Conservation (phyloP, 1,140 invertebrate genomes). For the Drosophila pandora region DNA sequence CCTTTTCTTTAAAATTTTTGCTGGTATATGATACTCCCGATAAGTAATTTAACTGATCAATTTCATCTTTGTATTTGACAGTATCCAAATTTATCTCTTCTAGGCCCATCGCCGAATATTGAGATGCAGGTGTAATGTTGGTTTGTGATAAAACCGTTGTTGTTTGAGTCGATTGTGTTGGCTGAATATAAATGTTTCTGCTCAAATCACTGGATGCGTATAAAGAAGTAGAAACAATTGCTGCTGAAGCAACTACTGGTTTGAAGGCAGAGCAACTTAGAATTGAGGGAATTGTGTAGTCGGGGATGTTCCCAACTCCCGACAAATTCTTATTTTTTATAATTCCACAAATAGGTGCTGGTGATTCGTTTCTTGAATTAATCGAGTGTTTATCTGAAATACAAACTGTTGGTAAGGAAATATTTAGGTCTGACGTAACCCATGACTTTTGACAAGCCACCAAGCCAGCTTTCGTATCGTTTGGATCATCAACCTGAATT, state of each 20-base stretch:
- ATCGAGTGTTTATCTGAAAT: constrained; percentile 15
- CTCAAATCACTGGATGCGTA: constrained; percentile 60
- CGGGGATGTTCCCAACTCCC: constrained; percentile 10
- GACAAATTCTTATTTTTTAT: constrained; percentile 22
- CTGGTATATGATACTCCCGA: not conserved
- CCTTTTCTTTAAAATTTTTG: constrained; percentile 13
- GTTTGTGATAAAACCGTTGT: constrained; percentile 68
- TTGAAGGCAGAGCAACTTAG: constrained; percentile 86
- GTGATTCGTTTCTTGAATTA: constrained; percentile 45
- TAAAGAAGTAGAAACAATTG: constrained; percentile 61
- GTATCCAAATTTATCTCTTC: constrained; percentile 24
- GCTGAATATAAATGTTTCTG: constrained; percentile 40
- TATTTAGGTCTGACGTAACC: constrained; percentile 83
- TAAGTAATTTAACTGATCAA: constrained; percentile 9
- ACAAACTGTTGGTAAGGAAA: constrained; percentile 8
- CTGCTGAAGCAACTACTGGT: constrained; percentile 84
- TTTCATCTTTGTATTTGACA: constrained; percentile 17
- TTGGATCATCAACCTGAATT: not conserved
- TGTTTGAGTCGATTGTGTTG: constrained; percentile 79
- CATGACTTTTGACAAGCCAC: constrained; percentile 86
- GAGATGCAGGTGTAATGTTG: constrained; percentile 34
- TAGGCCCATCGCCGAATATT: constrained; percentile 19
- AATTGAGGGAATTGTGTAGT: constrained; percentile 64
- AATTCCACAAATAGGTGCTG: constrained; percentile 14
- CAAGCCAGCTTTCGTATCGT: constrained; percentile 83